phyloP scores from a whole-genome alignment of 2,888 invertebrate genomes.

The Andricus curvator region DNA sequence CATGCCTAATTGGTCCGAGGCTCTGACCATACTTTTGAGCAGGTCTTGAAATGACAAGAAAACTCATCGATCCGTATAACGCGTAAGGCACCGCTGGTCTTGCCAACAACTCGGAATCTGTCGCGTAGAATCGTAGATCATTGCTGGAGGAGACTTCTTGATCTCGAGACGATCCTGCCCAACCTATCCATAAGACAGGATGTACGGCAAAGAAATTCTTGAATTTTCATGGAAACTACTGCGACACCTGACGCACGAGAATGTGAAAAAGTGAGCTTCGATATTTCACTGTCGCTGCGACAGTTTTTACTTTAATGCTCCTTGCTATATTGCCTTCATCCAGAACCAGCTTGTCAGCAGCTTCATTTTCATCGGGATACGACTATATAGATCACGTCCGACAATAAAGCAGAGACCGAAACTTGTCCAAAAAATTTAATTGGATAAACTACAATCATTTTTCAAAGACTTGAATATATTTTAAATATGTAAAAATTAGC shows the following conservation, averaged over 20 bases:
- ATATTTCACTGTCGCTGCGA: constrained; percentile 37
- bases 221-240: constrained; percentile 47
- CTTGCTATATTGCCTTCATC: constrained; percentile 30
- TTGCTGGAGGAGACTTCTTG: constrained; percentile 26
- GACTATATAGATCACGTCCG: constrained; percentile 38
- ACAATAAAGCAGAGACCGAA: background rate
- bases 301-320: constrained; percentile 21
- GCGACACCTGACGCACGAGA: constrained; percentile 38
- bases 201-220: constrained; percentile 44
- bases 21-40: constrained; percentile 37
- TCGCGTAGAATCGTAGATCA: constrained; percentile 36
- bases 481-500: background rate
- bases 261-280: constrained; percentile 36
- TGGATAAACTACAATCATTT: background rate
- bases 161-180: constrained; percentile 28
- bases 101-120: constrained; percentile 28
- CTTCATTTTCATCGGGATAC: constrained; percentile 35
- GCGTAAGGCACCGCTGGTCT: constrained; percentile 39
- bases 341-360: constrained; percentile 39
- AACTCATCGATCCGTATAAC: constrained; percentile 40
- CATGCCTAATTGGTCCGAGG: constrained; percentile 34
- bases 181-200: constrained; percentile 11
- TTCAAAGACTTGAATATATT: background rate
- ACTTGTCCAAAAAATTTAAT: constrained; percentile 5
- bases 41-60: constrained; percentile 36